These are phyloP conservation scores for Zaprionus lineosus DNA, from an alignment of 2,888 invertebrate species.

Conservation along the genomic window DNA sequence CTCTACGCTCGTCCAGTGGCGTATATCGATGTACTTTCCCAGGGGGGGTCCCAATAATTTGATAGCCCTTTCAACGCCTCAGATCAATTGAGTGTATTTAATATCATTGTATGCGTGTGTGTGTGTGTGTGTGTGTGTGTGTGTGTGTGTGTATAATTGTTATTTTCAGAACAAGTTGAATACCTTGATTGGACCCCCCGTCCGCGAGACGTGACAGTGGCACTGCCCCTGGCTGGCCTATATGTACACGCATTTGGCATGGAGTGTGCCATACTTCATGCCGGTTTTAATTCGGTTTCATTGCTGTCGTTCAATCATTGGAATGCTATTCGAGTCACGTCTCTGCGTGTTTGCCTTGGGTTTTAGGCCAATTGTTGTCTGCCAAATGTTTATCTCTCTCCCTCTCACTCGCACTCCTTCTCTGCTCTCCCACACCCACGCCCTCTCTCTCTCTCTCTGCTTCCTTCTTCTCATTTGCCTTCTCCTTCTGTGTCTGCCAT, in stretches of 20 bases:
- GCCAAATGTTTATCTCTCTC: slow-evolving; percentile 21
- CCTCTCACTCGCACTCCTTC: background rate
- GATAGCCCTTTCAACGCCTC: no score
- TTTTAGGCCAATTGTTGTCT: slow-evolving; percentile 59
- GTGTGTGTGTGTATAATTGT: no score
- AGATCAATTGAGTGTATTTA: no score
- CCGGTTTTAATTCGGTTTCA: slow-evolving; percentile 57
- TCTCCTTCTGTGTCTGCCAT: no score
- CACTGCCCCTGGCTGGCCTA: no score
- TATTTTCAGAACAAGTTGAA: no score
- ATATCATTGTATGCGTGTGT: no score
- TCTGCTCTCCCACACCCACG: background rate
- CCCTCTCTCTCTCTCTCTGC: background rate
- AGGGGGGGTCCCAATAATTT: no score
- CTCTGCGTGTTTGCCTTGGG: slow-evolving; percentile 58
- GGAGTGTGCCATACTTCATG: slow-evolving; percentile 53
- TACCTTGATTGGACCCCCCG: no score
- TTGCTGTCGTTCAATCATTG: slow-evolving; percentile 71
- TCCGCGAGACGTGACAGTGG: no score
- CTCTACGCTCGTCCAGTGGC: background rate
- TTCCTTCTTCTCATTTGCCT: no score
- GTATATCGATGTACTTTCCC: background rate
- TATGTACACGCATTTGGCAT: background rate
- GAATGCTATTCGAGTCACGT: slow-evolving; percentile 71
- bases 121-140: no score